A percentile compares a stretch with the other conserved stretches of the same genome.
These are phyloP conservation scores for Cheumatopsyche charites DNA, from an alignment of 1,140 invertebrate species.

Conservation along the genomic window DNA sequence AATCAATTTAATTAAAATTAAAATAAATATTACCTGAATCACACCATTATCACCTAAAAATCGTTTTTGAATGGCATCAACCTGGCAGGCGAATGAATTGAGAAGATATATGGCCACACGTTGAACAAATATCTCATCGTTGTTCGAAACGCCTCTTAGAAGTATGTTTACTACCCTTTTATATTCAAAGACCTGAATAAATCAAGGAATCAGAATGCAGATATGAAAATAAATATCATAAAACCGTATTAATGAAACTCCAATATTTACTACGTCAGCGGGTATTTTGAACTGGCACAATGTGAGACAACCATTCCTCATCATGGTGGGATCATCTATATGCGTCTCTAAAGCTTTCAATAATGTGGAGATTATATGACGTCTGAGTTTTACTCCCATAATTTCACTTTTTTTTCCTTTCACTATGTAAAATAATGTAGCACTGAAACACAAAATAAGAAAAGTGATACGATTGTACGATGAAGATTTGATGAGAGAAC, in stretches of 20 bases:
- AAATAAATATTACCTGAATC: slow-evolving; percentile 79
- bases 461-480: background rate
- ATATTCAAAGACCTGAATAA: slow-evolving; percentile 85
- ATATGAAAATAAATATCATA: background rate
- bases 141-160: slow-evolving; percentile 79
- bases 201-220: slow-evolving; percentile 31
- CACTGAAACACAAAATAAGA: slow-evolving; percentile 65
- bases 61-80: slow-evolving; percentile 90
- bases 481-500: background rate
- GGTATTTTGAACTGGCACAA: slow-evolving; percentile 95
- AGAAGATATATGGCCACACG: slow-evolving; percentile 93
- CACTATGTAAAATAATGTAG: slow-evolving; percentile 93
- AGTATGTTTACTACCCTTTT: slow-evolving; percentile 85
- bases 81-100: slow-evolving; percentile 95
- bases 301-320: slow-evolving; percentile 93
- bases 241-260: background rate
- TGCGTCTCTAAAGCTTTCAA: slow-evolving; percentile 89
- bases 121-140: slow-evolving; percentile 90
- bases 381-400: slow-evolving; percentile 71
- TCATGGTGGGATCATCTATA: slow-evolving; percentile 86
- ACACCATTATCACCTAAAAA: slow-evolving; percentile 89
- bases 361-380: slow-evolving; percentile 78
- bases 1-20: too few species aligned
- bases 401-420: slow-evolving; percentile 79
- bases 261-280: slow-evolving; percentile 83